Evolutionary conservation across 2,113 vertebrate species (phyloP).

Genomic region (Pampusana beccarii): DNA sequence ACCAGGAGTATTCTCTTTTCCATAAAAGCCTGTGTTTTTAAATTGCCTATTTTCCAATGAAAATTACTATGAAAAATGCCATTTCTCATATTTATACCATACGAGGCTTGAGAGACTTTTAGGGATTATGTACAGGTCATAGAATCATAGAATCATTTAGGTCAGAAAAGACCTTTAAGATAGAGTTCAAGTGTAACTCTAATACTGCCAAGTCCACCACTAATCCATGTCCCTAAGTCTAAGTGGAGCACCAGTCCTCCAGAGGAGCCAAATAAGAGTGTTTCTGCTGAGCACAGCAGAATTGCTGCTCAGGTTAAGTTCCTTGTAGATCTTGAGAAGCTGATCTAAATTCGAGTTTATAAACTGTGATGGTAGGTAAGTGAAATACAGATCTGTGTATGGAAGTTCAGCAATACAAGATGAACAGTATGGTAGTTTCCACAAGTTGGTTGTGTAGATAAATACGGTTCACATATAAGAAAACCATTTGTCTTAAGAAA

Average conservation of each 20-base stretch:
- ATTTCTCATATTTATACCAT: not conserved
- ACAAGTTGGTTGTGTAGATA: constrained; percentile 6
- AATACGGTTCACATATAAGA: not conserved
- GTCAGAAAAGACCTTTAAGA: no score
- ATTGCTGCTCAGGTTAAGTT: constrained; percentile 43
- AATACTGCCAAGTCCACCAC: no score
- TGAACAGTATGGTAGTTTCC: not conserved
- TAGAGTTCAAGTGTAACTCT: no score
- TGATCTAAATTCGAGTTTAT: not conserved
- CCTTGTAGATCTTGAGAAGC: constrained; percentile 19
- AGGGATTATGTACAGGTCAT: not conserved
- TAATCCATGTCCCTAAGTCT: not conserved
- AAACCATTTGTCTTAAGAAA: constrained; percentile 30
- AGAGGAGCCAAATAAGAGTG: not conserved
- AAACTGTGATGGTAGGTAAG: not conserved
- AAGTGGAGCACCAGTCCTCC: not conserved
- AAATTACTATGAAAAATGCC: not conserved
- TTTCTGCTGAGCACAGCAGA: constrained; percentile 32
- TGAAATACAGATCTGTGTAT: not conserved
- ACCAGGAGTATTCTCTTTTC: not conserved
- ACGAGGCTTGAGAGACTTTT: not conserved
- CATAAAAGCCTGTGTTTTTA: not conserved
- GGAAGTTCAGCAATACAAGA: constrained; percentile 25
- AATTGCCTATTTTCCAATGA: not conserved
- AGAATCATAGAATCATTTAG: no score